Evolutionary conservation across 2,113 vertebrate genomes (phyloP).

Genomic region (Anhinga anhinga): DNA sequence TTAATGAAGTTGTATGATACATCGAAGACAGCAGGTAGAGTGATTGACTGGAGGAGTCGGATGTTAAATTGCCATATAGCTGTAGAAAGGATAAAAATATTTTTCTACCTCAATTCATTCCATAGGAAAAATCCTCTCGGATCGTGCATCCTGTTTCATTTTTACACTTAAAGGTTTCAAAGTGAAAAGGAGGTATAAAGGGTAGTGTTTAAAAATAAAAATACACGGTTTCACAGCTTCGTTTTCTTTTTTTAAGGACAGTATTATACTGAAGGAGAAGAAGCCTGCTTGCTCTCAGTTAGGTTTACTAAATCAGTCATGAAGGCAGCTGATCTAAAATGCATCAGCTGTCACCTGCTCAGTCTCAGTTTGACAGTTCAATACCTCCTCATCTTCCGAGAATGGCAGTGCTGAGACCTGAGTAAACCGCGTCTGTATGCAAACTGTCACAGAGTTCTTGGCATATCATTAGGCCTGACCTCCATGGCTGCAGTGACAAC

Average conservation of each 20-base stretch:
- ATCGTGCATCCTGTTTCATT: background rate
- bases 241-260: background rate
- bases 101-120: background rate
- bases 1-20: background rate
- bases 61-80: constrained; percentile 12
- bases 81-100: constrained; percentile 8
- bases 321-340: constrained; percentile 68
- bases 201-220: constrained; percentile 10
- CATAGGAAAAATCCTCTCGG: background rate
- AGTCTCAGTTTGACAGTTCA: constrained; percentile 69
- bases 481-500: constrained; percentile 50
- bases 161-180: constrained; percentile 17
- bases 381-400: constrained; percentile 68
- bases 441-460: constrained; percentile 70
- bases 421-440: constrained; percentile 66
- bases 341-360: constrained; percentile 69
- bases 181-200: background rate
- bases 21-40: constrained; percentile 25
- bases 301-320: constrained; percentile 65
- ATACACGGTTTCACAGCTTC: background rate
- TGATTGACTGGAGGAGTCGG: constrained; percentile 27
- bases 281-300: background rate
- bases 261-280: background rate
- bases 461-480: constrained; percentile 69
- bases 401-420: constrained; percentile 67